Conservation (phyloP, 1,140 invertebrate species). For the Drosophila kohkoa region DNA sequence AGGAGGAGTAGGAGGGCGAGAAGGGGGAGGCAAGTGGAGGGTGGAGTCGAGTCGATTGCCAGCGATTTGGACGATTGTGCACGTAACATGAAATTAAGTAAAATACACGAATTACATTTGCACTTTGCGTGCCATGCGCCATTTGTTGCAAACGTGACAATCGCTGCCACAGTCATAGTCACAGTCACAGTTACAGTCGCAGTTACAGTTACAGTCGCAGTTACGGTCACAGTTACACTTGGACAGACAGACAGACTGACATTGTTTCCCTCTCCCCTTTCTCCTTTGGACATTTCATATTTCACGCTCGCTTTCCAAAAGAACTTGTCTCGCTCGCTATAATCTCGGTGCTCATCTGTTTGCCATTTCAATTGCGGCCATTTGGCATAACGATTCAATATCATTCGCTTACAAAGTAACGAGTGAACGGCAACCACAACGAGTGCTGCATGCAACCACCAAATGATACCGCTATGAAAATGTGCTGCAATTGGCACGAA, state of each 20-base stretch:
- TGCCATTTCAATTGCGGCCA: constrained; percentile 37
- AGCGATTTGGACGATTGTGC: constrained; percentile 77
- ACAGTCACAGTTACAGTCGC: constrained; percentile 5
- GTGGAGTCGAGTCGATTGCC: constrained; percentile 49
- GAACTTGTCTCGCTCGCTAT: constrained; percentile 27
- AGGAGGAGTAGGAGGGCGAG: too few relatives aligned
- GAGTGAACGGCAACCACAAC: not conserved
- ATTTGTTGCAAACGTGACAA: constrained; percentile 82
- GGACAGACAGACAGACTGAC: not conserved
- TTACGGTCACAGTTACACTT: constrained; percentile 7
- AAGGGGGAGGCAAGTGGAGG: not conserved
- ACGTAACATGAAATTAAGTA: constrained; percentile 82
- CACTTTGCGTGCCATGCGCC: constrained; percentile 81
- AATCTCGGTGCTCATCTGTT: constrained; percentile 40
- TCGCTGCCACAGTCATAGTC: constrained; percentile 46
- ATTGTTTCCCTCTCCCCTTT: not conserved
- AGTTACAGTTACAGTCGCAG: constrained; percentile 24
- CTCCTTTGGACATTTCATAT: constrained; percentile 53
- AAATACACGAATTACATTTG: constrained; percentile 83
- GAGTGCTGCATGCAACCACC: not conserved
- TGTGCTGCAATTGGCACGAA: not conserved
- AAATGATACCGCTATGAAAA: not conserved
- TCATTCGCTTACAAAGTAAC: constrained; percentile 4
- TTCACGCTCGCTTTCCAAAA: constrained; percentile 49
- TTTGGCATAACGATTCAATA: constrained; percentile 11